Evolutionary conservation across 2,888 invertebrate species (phyloP).

Genomic region (Nesidiocoris tenuis): DNA sequence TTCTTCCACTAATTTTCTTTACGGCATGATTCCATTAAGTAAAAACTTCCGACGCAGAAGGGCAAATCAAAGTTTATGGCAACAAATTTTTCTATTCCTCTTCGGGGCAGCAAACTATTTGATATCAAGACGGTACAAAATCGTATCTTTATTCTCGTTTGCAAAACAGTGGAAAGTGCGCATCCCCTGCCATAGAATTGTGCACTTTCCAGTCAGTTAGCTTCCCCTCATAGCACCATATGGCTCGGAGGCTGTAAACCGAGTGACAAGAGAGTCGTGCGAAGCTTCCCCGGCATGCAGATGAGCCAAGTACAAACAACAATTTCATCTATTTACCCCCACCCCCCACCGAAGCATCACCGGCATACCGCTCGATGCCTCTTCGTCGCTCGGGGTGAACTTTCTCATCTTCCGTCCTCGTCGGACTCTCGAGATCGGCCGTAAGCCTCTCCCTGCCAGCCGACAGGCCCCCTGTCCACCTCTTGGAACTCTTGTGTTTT

Average conservation of each 20-base stretch:
- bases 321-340: slow-evolving; percentile 40
- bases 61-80: too few species aligned
- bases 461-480: neutral
- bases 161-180: too few species aligned
- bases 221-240: neutral
- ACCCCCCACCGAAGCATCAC: neutral
- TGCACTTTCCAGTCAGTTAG: neutral
- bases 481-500: slow-evolving; percentile 22
- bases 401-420: neutral
- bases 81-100: too few species aligned
- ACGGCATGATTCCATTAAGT: too few species aligned
- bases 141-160: too few species aligned
- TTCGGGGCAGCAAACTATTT: too few species aligned
- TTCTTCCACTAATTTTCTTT: too few species aligned
- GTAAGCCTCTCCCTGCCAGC: neutral
- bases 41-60: too few species aligned
- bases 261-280: slow-evolving; percentile 22
- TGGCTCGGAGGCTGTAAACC: neutral
- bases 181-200: too few species aligned
- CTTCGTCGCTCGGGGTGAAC: neutral
- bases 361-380: neutral
- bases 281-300: slow-evolving; percentile 28
- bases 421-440: neutral
- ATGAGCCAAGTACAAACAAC: slow-evolving; percentile 37
- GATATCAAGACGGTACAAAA: too few species aligned